A percentile compares a stretch with the other conserved stretches of the same genome.
phyloP scores from a whole-genome alignment of 2,113 vertebrate genomes.

The Xerus inauris region DNA sequence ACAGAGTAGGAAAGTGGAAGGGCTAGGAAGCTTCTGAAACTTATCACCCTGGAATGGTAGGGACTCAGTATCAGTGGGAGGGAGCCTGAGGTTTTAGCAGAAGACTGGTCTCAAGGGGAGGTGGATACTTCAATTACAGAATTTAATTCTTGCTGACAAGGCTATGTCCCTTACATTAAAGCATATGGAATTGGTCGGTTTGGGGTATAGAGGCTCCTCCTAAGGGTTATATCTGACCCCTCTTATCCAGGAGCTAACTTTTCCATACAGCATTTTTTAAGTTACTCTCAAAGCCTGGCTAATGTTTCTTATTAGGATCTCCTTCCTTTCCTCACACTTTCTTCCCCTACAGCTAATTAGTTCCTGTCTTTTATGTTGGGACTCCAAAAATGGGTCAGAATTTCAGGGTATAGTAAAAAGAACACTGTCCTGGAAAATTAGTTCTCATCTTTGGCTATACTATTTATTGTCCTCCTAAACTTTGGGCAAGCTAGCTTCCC shows the following conservation, averaged over 20 bases:
- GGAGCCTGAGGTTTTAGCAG: neutral
- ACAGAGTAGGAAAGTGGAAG: no score
- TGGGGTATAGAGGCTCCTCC: neutral
- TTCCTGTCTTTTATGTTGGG: neutral
- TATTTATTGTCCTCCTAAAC: neutral
- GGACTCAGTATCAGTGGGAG: neutral
- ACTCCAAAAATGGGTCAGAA: neutral
- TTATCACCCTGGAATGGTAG: neutral
- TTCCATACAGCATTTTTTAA: neutral
- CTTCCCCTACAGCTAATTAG: neutral
- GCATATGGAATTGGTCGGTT: neutral
- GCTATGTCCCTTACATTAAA: neutral
- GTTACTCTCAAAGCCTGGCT: neutral
- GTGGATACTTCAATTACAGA: neutral
- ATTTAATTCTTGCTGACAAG: neutral
- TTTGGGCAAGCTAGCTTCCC: neutral
- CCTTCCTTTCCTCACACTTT: neutral
- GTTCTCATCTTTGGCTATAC: neutral
- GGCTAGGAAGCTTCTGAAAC: neutral
- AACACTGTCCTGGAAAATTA: neutral
- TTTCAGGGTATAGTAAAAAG: neutral
- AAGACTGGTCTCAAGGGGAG: neutral
- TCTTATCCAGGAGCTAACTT: neutral
- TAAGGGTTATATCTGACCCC: neutral
- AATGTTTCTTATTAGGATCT: neutral